phyloP scores from a whole-genome alignment of 2,113 vertebrate genomes.

The Ageneiosus marmoratus region DNA sequence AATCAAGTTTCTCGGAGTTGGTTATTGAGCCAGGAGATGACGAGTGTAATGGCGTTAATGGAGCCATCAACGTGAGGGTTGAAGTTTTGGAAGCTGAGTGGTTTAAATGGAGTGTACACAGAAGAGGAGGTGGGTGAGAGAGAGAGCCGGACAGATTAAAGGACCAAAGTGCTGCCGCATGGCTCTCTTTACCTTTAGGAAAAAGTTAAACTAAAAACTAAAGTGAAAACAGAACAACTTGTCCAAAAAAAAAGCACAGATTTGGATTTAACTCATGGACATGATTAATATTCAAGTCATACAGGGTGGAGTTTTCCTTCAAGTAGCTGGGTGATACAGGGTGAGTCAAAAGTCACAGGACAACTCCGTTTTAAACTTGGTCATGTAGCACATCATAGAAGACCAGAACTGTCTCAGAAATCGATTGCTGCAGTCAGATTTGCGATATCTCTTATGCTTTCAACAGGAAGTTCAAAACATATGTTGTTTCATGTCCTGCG shows the following conservation, averaged over 20 bases:
- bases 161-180: not conserved
- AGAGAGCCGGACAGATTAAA: not conserved
- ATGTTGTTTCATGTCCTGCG: too few species aligned
- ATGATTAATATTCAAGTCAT: not conserved
- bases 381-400: too few species aligned
- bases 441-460: too few species aligned
- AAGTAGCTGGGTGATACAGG: too few species aligned
- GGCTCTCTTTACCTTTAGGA: not conserved
- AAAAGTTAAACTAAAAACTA: too few species aligned
- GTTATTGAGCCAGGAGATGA: not conserved
- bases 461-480: too few species aligned
- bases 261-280: too few species aligned
- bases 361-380: too few species aligned
- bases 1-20: not conserved
- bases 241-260: too few species aligned
- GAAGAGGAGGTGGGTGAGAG: not conserved
- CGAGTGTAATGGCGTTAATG: not conserved
- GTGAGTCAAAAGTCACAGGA: too few species aligned
- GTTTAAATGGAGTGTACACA: not conserved
- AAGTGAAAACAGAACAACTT: not conserved
- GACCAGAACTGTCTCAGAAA: too few species aligned
- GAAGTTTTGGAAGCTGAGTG: not conserved
- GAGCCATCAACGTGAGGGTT: not conserved
- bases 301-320: constrained; percentile 8
- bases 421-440: too few species aligned